Conservation (phyloP, 1,140 invertebrate genomes). For the Aethina tumida region DNA sequence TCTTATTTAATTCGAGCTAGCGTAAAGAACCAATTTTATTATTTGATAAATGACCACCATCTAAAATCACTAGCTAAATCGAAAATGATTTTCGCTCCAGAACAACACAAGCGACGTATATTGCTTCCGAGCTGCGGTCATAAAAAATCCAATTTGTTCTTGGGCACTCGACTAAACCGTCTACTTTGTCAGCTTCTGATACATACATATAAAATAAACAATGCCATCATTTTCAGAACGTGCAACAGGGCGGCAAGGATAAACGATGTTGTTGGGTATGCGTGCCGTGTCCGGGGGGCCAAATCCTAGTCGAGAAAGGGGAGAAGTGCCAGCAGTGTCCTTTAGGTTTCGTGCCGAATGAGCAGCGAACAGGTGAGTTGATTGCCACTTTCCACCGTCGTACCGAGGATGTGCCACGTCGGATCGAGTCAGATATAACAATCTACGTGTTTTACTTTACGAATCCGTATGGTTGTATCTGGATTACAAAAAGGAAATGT, state of each 20-base stretch:
- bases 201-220: background rate
- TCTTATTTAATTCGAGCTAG: too few species aligned
- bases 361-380: conserved; percentile 48
- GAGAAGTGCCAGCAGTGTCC: conserved; percentile 44
- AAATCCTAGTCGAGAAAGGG: conserved; percentile 48
- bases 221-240: conserved; percentile 43
- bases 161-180: too few species aligned
- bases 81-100: too few species aligned
- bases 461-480: too few species aligned
- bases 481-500: too few species aligned
- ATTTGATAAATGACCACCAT: too few species aligned
- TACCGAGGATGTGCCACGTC: conserved; percentile 1
- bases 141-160: too few species aligned
- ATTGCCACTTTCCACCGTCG: background rate
- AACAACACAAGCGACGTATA: too few species aligned
- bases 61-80: too few species aligned
- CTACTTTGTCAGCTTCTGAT: background rate
- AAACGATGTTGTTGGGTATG: conserved; percentile 68
- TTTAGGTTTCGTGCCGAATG: conserved; percentile 53
- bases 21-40: too few species aligned
- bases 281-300: conserved; percentile 50
- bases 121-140: too few species aligned
- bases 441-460: too few species aligned
- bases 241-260: conserved; percentile 49
- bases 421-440: background rate